Evolutionary conservation across 2,888 invertebrate genomes (phyloP), one percentile per base, ranked within the genome.

Genomic region (Chironomus riparius): DNA sequence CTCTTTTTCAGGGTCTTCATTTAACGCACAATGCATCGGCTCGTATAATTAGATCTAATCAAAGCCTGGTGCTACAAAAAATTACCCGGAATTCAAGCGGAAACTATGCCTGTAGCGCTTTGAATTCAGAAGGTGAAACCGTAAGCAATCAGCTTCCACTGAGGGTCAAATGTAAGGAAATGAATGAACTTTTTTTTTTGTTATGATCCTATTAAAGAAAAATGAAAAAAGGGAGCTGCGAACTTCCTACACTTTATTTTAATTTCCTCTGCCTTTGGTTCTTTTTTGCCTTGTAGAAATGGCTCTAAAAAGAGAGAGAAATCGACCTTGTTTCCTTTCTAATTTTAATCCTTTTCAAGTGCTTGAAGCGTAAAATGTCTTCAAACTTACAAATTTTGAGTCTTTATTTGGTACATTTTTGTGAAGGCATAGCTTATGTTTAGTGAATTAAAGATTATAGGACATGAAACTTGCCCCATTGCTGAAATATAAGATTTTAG

Each of bases 61-160:
- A 93, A 85, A 92, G 92, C 82, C 87, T 94, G 79, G 93, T 93
- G 79, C 88, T 93, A 82, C 93, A 93, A 85, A 90, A 90, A 84
- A 92, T 94, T 80, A 91, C 91, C 77, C 86, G 91, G 77, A 88
- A 89, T 82, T 91, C 90, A 82, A 91, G 91, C 78, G 94, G 94
- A 77, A 87, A 88, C 78, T 94, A 93, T 85, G 89, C 91, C 78
- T 94, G 94, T 85, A 89, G 91, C 70, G 93, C 92, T 76, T 89
- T 90, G 81, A 93, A 93, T 84, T 88, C 88, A 68, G 90, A 92
- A 83, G 92, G 92, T 13, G 92, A 92, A 85, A 92, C 92, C 68
- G 87, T 89, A 81, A 92, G 92, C 85, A 91, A 92, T 82, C 89
- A 91, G 81, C 88, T 93, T 78, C 87, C 88, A 79, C 90, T 93